These are phyloP conservation scores for Climacteris rufus DNA, from an alignment of 2,113 vertebrate genomes.

Conservation along the genomic window DNA sequence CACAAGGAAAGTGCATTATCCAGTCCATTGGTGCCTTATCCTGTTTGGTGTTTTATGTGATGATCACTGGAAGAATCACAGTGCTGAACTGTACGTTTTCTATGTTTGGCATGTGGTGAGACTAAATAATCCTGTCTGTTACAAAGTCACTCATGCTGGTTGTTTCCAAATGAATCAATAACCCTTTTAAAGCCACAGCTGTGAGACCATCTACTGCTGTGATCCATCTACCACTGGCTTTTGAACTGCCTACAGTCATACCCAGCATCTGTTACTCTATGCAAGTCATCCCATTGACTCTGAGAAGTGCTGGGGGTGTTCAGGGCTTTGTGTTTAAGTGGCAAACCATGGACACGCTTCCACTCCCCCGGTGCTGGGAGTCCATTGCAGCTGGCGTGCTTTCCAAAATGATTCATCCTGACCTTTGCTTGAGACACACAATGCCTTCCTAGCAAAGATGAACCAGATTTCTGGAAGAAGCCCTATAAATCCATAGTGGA, in stretches of 20 bases:
- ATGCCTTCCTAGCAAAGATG: neutral
- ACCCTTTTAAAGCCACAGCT: constrained; percentile 27
- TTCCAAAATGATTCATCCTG: neutral
- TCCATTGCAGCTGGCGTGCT: neutral
- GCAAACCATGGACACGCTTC: neutral
- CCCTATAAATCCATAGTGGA: neutral
- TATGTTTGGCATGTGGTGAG: neutral
- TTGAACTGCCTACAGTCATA: neutral
- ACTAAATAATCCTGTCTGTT: constrained; percentile 1
- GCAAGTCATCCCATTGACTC: neutral
- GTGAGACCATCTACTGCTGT: neutral
- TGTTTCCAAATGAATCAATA: constrained; percentile 51
- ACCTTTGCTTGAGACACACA: neutral
- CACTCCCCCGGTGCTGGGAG: neutral
- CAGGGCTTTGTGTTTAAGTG: neutral
- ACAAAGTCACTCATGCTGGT: neutral
- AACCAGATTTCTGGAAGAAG: neutral
- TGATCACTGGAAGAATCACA: neutral
- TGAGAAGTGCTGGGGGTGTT: neutral
- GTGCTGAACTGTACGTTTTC: neutral
- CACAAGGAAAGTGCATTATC: neutral
- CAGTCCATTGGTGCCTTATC: neutral
- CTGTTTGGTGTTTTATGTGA: neutral
- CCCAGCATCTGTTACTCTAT: neutral
- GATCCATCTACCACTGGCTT: neutral